Base-by-base conservation (phyloP, 1,140 invertebrate genomes). In the Lepidurus couesii region DNA sequence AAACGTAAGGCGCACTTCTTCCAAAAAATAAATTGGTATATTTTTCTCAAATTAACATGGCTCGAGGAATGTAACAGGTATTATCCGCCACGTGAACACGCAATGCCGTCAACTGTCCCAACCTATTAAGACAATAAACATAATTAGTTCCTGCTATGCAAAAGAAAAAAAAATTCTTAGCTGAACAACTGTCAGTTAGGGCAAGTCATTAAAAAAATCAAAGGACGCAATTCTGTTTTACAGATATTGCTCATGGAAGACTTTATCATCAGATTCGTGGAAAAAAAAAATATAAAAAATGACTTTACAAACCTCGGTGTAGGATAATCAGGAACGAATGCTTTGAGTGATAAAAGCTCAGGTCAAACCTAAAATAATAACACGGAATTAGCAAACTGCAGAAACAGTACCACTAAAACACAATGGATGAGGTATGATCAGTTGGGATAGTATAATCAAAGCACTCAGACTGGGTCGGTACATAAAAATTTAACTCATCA, bases 401-500 rank as follows among this genome's bases (percentile, higher is more conserved):
- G 53, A 21, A 21, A 65, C 7, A 65, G 53, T 65, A 65, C 16
- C 53, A 65, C 0, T 21, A 65, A 65, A 65, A 21, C 21, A 65
- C 53, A 16, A n/a, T 1, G 21, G n/a, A 7, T 65, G 53, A 21
- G 53, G 21, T 11, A 65, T 4, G 34, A 16, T 65, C 53, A 65
- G 53, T 7, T 65, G 53, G 53, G 53, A 65, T 11, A 65, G 53
- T 65, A 65, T n/a, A 13, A 65, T 65, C 53, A 65, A 65, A 65
- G 53, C 21, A 65, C 53, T 65, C 53, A 65, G 53, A 65, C 53
- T 65, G 53, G 53, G 53, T 65, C 53, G 53, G 53, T 65, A 65
- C 53, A 65, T 65, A 65, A 65, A 65, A 65, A n/a, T 47, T 65
- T n/a, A 65, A 16, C 53, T 65, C 53, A 65, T 65, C 53, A 65